Percentiles rank a stretch among this genome's conserved stretches.
Evolutionary conservation across 2,888 invertebrate genomes (phyloP).

Genomic region (Synanthedon vespiformis): DNA sequence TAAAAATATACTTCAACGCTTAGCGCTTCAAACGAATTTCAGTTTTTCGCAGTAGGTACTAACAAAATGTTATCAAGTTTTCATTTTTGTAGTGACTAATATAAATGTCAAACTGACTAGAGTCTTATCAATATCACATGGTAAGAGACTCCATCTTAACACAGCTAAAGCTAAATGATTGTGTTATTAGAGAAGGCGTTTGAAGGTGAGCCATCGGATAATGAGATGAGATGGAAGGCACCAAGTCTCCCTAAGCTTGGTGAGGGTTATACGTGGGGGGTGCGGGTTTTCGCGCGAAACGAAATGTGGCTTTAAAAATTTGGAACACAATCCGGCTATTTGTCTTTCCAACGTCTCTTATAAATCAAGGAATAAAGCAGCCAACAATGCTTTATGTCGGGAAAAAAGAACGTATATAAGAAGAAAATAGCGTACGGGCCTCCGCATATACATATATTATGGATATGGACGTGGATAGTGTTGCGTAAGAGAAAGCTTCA

Average conservation of each 20-base stretch:
- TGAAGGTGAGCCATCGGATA: background rate
- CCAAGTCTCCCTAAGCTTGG: slow-evolving; percentile 35
- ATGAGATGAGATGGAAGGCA: slow-evolving; percentile 15
- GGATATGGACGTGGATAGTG: slow-evolving; percentile 26
- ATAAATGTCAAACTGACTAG: too few species aligned
- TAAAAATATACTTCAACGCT: too few species aligned
- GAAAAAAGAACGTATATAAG: slow-evolving; percentile 69
- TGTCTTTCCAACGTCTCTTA: slow-evolving; percentile 80
- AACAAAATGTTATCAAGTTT: too few species aligned
- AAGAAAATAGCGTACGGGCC: slow-evolving; percentile 66
- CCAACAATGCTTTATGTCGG: slow-evolving; percentile 73
- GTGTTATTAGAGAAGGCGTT: background rate
- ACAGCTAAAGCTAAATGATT: too few species aligned
- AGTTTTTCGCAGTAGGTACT: too few species aligned
- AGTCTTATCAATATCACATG: too few species aligned
- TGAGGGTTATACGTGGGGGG: slow-evolving; percentile 50
- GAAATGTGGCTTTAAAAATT: slow-evolving; percentile 84
- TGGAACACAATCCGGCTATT: slow-evolving; percentile 83
- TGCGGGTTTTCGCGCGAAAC: slow-evolving; percentile 69
- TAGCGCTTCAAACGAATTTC: too few species aligned
- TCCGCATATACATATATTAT: slow-evolving; percentile 57
- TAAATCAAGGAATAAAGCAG: slow-evolving; percentile 78
- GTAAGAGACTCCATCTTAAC: slow-evolving; percentile 1
- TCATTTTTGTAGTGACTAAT: too few species aligned
- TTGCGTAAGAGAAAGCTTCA: slow-evolving; percentile 48